Conservation (phyloP, 2,113 vertebrate species). For the Leucoraja erinaceus region DNA sequence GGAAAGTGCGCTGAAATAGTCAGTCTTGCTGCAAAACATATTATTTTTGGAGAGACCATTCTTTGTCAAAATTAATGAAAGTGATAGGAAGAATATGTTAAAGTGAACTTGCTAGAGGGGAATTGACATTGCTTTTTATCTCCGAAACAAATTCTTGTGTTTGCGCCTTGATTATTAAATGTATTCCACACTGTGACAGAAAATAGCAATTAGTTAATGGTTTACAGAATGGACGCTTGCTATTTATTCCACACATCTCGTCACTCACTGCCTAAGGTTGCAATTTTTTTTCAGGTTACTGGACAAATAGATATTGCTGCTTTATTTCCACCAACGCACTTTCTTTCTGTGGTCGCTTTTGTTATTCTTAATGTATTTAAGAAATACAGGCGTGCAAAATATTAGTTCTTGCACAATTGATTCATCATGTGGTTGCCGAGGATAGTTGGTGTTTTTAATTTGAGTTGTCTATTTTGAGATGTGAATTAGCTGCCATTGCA, state of each 20-base stretch:
- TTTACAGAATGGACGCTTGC: conserved; percentile 33
- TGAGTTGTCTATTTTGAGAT: not conserved
- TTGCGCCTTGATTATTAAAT: conserved; percentile 42
- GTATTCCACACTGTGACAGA: conserved; percentile 38
- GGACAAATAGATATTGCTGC: not conserved
- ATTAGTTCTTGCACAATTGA: not conserved
- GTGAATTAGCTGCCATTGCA: not conserved
- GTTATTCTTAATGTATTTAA: not conserved
- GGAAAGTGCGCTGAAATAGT: not conserved
- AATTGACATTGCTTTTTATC: not conserved
- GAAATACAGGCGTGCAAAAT: not conserved
- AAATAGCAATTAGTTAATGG: conserved; percentile 42
- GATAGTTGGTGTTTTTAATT: not conserved
- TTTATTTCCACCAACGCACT: too few relatives aligned
- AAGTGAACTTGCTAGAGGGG: not conserved
- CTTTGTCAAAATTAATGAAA: conserved; percentile 3
- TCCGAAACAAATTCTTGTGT: not conserved
- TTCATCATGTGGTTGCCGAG: not conserved
- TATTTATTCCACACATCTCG: conserved; percentile 38
- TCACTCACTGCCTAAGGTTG: conserved; percentile 38
- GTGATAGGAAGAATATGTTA: not conserved
- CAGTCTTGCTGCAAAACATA: not conserved
- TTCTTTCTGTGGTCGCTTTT: not conserved
- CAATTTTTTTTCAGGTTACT: conserved; percentile 16
- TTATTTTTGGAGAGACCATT: not conserved